Evolutionary conservation across 2,797 vertebrate species (phyloP).

Genomic region (Lepidocolaptes lacrymiger): DNA sequence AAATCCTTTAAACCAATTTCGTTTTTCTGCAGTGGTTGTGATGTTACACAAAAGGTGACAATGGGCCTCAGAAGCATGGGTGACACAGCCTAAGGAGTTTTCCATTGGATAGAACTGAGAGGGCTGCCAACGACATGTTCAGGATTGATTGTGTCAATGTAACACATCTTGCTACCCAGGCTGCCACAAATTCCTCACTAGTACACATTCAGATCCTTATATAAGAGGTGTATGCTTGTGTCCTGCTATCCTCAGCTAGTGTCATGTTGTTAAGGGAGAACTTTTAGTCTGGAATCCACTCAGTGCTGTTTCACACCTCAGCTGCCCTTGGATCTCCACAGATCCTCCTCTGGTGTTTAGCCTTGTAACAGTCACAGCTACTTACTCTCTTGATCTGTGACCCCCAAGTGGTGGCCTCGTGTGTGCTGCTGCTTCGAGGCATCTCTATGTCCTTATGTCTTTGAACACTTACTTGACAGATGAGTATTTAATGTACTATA

Average conservation of each 20-base stretch:
- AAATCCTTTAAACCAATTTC: not conserved
- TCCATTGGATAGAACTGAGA: not conserved
- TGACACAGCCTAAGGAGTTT: not conserved
- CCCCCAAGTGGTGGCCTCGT: not conserved
- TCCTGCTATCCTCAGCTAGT: not conserved
- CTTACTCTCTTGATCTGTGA: not conserved
- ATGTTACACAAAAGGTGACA: not conserved
- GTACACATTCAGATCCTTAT: fast-evolving
- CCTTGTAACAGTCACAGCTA: not conserved
- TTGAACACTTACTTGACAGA: not conserved
- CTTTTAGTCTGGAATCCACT: not conserved
- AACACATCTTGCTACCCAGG: not conserved
- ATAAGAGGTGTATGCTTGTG: fast-evolving
- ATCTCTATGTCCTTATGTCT: not conserved
- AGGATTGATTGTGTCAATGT: not conserved
- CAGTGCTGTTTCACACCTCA: not conserved
- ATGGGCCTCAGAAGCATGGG: not conserved
- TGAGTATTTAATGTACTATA: constrained; percentile 1
- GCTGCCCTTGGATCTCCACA: not conserved
- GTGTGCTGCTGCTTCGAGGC: not conserved
- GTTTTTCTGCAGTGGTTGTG: not conserved
- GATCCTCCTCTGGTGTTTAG: not conserved
- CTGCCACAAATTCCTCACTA: not conserved
- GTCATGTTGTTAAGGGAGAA: not conserved
- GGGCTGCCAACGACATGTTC: fast-evolving